Percentiles rank a stretch among this genome's conserved stretches.
Evolutionary conservation across 2,888 invertebrate genomes (phyloP).

Genomic region (Leptinotarsa juncta): DNA sequence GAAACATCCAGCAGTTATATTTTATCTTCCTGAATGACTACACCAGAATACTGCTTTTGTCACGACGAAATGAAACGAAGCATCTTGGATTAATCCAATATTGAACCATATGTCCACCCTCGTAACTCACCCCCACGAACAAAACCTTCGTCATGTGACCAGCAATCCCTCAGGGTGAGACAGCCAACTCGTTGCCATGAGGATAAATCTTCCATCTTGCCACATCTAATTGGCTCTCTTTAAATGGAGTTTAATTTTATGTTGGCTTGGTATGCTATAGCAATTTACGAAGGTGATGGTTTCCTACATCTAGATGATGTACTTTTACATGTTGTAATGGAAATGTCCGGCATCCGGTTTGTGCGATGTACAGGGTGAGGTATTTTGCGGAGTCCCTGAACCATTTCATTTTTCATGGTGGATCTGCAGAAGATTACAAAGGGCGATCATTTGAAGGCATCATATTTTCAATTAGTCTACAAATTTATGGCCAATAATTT

Average conservation of each 20-base stretch:
- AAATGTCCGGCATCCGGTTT: background rate
- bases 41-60: background rate
- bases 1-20: too few relatives aligned
- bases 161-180: conserved; percentile 65
- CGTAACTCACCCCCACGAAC: conserved; percentile 36
- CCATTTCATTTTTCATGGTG: too few relatives aligned
- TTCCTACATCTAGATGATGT: conserved; percentile 47
- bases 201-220: conserved; percentile 67
- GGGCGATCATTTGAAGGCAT: too few relatives aligned
- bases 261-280: conserved; percentile 57
- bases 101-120: conserved; percentile 14
- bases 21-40: background rate
- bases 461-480: too few relatives aligned
- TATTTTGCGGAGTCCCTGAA: too few relatives aligned
- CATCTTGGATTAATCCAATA: background rate
- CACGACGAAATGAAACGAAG: background rate
- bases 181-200: conserved; percentile 66
- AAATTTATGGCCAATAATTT: too few relatives aligned
- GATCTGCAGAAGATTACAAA: too few relatives aligned
- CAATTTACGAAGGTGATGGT: conserved; percentile 55
- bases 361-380: too few relatives aligned
- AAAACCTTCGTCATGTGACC: conserved; percentile 59
- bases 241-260: conserved; percentile 63
- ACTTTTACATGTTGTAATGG: conserved; percentile 21
- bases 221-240: conserved; percentile 67